Base-by-base conservation (phyloP, 92 coral and sea anemone genomes). In the Meandrina meandrites region DNA sequence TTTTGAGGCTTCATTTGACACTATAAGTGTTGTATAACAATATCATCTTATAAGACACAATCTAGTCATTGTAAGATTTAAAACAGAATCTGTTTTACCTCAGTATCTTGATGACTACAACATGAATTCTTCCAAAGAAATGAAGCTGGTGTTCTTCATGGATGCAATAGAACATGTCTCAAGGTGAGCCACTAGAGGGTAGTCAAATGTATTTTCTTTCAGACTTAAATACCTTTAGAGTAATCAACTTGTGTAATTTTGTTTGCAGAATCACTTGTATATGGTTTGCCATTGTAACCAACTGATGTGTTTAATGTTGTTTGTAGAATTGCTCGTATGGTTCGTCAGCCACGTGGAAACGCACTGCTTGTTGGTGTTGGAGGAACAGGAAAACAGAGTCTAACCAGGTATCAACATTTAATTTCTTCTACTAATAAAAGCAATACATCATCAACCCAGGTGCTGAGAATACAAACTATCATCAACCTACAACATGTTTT, bases 81-180 rank as follows among this genome's bases (percentile, higher is more conserved):
- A 4, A 48, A 48, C 53, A 48, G 53, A 9, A 7, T 71, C 1
- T 34, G 50, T 48, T 45, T 83, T 66, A 17, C 86, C 11, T 73
- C 80, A 96, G 98, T 96, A 96, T 75, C 91, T 96, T 36, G 98
- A 95, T 79, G 98, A 96, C 85, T 95, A 95, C 93, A 96, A 96
- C 89, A 87, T 95, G 95, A 96, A 95, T 84, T 96, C 99, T 3
- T 96, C 98, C 22, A 96, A 96, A 87, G 98, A 96, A 91, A 96
- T 96, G 97, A 97, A 95, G 86, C 94, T 97, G 6, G 99, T 97
- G 36, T 97, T 97, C 93, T 97, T 97, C 88, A 97, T 97, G 97
- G 99, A 97, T 71, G 99, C 99, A 34, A 97, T 97, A 51, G 97
- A 97, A 83, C 99, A 97, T 78, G 94, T 97, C 67, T 93, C 99